phyloP scores from a whole-genome alignment of 2,113 vertebrate species.

The Phoxinus phoxinus region DNA sequence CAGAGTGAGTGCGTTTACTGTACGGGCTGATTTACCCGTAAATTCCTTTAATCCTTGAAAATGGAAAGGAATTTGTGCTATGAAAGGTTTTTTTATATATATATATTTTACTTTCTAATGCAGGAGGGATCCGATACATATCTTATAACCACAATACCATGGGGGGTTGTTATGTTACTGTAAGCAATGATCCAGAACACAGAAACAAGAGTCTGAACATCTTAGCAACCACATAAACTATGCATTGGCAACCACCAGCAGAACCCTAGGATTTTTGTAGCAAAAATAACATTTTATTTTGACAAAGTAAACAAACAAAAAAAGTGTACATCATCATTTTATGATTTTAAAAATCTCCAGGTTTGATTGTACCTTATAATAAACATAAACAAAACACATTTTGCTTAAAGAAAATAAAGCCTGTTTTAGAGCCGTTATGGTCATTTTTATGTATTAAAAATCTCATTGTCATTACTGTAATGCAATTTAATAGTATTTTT shows the following conservation, averaged over 20 bases:
- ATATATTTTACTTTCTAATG: not conserved
- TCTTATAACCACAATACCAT: not conserved
- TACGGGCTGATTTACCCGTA: not conserved
- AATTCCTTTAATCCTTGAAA: slow-evolving; percentile 17
- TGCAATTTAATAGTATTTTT: not conserved
- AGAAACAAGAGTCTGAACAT: not conserved
- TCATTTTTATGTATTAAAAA: too few relatives aligned
- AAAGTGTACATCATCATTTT: not conserved
- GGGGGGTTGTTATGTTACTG: not conserved
- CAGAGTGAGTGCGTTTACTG: slow-evolving; percentile 77
- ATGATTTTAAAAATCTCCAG: not conserved
- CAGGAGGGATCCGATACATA: not conserved
- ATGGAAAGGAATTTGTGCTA: not conserved
- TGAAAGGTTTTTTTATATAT: not conserved
- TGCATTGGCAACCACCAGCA: not conserved
- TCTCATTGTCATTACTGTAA: not conserved
- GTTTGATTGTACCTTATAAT: not conserved
- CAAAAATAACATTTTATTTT: too few relatives aligned
- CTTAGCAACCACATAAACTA: not conserved
- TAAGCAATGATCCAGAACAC: not conserved
- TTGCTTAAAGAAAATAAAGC: not conserved
- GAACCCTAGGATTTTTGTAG: too few relatives aligned
- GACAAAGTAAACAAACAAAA: too few relatives aligned
- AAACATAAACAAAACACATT: not conserved
- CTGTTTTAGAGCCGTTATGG: too few relatives aligned